Base-by-base conservation (phyloP, 2,888 invertebrate genomes). In the Drosophila nr. medialis region DNA sequence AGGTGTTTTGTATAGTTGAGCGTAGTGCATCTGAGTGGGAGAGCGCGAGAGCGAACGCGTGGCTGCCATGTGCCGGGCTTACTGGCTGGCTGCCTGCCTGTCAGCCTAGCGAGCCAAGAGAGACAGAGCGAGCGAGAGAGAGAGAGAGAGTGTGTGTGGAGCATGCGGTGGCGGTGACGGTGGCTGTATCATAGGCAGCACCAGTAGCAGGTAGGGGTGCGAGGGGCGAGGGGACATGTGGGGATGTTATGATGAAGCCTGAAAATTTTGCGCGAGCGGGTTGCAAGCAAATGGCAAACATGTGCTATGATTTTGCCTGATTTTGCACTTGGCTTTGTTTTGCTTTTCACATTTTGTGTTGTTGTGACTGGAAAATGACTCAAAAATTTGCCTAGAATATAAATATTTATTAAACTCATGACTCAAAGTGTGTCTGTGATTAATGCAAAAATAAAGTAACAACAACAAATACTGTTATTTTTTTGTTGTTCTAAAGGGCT, bases 11-110 rank as follows among this genome's bases (percentile, higher is more conserved):
- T 86, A 73, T 86, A 85, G 86, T 80, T 82, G 87, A 80, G 86
- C 75, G 79, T 75, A 87, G 75, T 85, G 83, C 83, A 85, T 83
- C 83, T 81, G 85, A 85, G 85, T 79, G 85, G 87, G 85, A 85
- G 83, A 87, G 85, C 83, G 87, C 70, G 87, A 87, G 85, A 87
- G 85, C 80, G 72, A 71, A 72, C 86, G 78, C 74, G 72, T 80
- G 77, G 65, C 75, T 84, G 83, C 50, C 82, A 82, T 87, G 87
- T 85, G 85, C 85, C 85, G 76, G 85, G 85, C 81, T 81, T 79
- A 81, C 81, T 81, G 81, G 80, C 84, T 85, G 85, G 80, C 75
- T 77, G 75, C 49, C 64, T 73, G 73, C n/a, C 34, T 63, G 65
- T 30, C 51, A 45, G 60, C 55, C 71, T 38, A 60, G 21, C 66